Conservation (phyloP, 2,797 vertebrate species). For the Dicrostonyx torquatus region DNA sequence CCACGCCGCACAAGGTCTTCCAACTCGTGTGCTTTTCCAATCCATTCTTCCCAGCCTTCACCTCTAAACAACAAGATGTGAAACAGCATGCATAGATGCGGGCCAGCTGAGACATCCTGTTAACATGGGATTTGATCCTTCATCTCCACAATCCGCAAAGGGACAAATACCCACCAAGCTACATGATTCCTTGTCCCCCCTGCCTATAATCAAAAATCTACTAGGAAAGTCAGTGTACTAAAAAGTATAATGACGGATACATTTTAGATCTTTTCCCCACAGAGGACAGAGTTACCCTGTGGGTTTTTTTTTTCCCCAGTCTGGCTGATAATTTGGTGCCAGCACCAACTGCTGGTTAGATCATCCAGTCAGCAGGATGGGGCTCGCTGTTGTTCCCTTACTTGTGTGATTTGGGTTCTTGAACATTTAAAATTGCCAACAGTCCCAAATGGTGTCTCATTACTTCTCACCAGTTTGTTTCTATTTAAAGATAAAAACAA, state of each 20-base stretch:
- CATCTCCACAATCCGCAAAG: neutral
- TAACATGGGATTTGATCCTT: neutral
- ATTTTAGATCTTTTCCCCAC: constrained; percentile 54
- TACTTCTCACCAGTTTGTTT: constrained; percentile 52
- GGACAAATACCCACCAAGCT: neutral
- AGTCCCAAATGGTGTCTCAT: constrained; percentile 69
- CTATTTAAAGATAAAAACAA: constrained; percentile 56
- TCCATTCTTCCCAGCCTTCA: neutral
- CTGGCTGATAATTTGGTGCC: constrained; percentile 70
- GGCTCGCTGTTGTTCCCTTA: constrained; percentile 71
- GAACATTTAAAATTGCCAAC: constrained; percentile 72
- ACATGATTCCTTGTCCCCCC: neutral
- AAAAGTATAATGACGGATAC: constrained; percentile 7
- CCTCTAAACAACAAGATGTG: neutral
- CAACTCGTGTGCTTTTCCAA: neutral
- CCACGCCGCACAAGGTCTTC: neutral
- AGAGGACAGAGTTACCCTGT: constrained; percentile 47
- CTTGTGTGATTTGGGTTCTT: constrained; percentile 63
- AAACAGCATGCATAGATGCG: neutral
- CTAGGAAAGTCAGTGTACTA: constrained; percentile 24
- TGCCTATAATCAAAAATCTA: constrained; percentile 37
- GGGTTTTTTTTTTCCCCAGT: constrained; percentile 44
- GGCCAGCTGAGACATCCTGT: neutral
- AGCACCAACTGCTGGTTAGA: constrained; percentile 74
- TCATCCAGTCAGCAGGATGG: constrained; percentile 65